Percentiles rank a stretch among this genome's conserved stretches.
Evolutionary conservation across 2,113 vertebrate genomes (phyloP).

Genomic region (Siniperca chuatsi): DNA sequence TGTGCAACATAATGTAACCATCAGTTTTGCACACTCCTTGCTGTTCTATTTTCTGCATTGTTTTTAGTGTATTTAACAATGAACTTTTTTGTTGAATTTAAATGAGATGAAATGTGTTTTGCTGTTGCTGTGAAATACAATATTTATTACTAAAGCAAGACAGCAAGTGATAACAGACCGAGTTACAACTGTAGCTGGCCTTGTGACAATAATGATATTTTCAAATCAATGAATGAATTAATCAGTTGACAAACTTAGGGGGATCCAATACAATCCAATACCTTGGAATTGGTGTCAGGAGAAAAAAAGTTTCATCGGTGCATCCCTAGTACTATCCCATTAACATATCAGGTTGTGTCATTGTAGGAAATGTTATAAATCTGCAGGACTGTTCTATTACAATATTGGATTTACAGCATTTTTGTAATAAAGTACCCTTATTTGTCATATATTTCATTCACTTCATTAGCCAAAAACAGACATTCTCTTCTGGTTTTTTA

Average conservation of each 20-base stretch:
- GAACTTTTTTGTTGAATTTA: not conserved
- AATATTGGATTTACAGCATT: not conserved
- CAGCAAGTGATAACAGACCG: not conserved
- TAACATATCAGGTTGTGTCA: not conserved
- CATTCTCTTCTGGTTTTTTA: not conserved
- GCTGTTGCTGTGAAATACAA: not conserved
- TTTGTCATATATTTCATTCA: slow-evolving; percentile 12
- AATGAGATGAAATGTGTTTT: not conserved
- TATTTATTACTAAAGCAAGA: not conserved
- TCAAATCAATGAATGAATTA: not conserved
- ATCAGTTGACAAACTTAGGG: not conserved
- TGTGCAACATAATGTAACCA: not conserved
- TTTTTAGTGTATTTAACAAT: not conserved
- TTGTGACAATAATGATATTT: not conserved
- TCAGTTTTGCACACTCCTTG: not conserved
- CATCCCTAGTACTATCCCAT: not conserved
- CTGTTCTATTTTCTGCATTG: not conserved
- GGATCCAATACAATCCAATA: not conserved
- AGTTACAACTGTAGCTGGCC: not conserved
- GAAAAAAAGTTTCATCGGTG: not conserved
- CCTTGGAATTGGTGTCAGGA: not conserved
- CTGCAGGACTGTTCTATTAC: not conserved
- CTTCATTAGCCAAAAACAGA: not conserved
- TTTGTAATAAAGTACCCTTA: not conserved
- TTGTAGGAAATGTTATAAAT: not conserved